Conservation (phyloP, 2,113 vertebrate genomes). For the Seriola dumerili region DNA sequence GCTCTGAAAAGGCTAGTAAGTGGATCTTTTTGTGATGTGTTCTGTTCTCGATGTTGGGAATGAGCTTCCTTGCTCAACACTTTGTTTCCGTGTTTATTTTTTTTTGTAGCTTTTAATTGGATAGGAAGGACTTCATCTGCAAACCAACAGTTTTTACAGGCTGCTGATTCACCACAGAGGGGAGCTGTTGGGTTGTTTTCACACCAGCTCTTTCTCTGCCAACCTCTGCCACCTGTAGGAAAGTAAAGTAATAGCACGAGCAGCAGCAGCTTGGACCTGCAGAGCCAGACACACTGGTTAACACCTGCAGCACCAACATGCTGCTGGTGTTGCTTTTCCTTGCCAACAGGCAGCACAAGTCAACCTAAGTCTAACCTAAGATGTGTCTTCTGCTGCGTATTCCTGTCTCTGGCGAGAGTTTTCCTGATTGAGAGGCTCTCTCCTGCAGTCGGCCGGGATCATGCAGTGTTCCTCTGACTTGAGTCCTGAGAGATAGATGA, state of each 20-base stretch:
- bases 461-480: conserved; percentile 23
- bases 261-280: not conserved
- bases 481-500: conserved; percentile 65
- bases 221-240: conserved; percentile 30
- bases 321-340: conserved; percentile 14
- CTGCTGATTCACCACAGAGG: conserved; percentile 16
- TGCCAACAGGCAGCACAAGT: not conserved
- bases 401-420: conserved; percentile 27
- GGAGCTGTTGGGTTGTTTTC: conserved; percentile 9
- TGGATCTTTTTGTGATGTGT: not conserved
- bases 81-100: not conserved
- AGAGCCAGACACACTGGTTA: not conserved
- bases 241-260: not conserved
- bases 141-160: not conserved
- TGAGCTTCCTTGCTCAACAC: not conserved
- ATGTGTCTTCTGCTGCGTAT: conserved; percentile 13
- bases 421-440: conserved; percentile 62
- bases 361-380: not conserved
- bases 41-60: not conserved
- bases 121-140: not conserved
- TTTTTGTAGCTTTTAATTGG: not conserved
- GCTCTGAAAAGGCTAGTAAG: not conserved
- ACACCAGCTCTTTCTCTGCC: not conserved
- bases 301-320: conserved; percentile 1
- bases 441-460: conserved; percentile 53